A percentile compares a stretch with the other conserved stretches of the same genome.
phyloP scores from a whole-genome alignment of 2,797 vertebrate species.

The Spea hammondii region DNA sequence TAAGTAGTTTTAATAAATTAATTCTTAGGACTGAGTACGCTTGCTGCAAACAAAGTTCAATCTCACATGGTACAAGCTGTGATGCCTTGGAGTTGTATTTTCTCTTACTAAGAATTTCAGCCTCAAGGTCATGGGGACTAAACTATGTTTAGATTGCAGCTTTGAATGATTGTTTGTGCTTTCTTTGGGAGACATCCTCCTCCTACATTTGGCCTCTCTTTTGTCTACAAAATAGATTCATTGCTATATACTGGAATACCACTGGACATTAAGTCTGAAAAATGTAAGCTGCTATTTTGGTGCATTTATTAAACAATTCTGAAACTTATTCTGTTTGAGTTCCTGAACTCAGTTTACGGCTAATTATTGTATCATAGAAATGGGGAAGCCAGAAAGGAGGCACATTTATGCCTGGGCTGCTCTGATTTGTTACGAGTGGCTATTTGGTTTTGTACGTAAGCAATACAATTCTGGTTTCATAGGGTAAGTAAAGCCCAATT shows the following conservation, averaged over 20 bases:
- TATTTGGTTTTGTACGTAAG: too few relatives aligned
- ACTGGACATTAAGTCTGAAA: not conserved
- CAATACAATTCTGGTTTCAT: too few relatives aligned
- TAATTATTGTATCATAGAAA: too few relatives aligned
- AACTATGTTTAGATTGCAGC: slow-evolving; percentile 10
- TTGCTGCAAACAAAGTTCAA: not conserved
- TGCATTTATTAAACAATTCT: not conserved
- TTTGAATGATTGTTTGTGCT: slow-evolving; percentile 16
- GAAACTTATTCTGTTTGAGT: too few relatives aligned
- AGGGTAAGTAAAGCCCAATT: too few relatives aligned
- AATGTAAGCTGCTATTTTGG: not conserved
- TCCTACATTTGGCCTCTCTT: not conserved
- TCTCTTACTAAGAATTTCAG: not conserved
- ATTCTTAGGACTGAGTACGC: too few relatives aligned
- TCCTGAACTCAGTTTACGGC: too few relatives aligned
- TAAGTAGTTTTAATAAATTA: too few relatives aligned
- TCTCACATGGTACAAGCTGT: not conserved
- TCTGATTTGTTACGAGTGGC: too few relatives aligned
- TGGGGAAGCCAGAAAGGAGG: too few relatives aligned
- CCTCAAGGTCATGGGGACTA: slow-evolving; percentile 1
- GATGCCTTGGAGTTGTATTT: not conserved
- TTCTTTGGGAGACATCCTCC: slow-evolving; percentile 7
- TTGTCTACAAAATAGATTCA: not conserved
- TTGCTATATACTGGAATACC: not conserved
- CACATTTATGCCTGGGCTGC: too few relatives aligned